Evolutionary conservation across 2,888 invertebrate species (phyloP).

Genomic region (Caenorhabditis angaria): DNA sequence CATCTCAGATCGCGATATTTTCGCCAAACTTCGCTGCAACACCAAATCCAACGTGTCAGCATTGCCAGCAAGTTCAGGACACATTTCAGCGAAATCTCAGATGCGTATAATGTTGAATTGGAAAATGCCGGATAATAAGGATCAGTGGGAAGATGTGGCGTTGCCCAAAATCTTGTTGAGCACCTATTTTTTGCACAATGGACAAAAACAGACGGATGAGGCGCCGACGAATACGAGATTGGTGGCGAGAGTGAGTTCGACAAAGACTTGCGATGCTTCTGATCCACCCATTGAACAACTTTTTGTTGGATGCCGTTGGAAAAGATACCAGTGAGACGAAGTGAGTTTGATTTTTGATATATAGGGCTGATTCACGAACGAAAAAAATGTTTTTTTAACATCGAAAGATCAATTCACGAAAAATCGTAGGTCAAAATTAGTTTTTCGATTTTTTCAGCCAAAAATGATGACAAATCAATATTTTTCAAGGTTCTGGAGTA

Average conservation of each 20-base stretch:
- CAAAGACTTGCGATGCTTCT: constrained; percentile 48
- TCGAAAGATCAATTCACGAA: too few relatives aligned
- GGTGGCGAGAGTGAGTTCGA: constrained; percentile 38
- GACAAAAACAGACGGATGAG: constrained; percentile 35
- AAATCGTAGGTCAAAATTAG: too few relatives aligned
- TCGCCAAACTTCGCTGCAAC: constrained; percentile 55
- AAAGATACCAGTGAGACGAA: constrained; percentile 15
- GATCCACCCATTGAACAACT: constrained; percentile 61
- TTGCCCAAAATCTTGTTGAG: constrained; percentile 56
- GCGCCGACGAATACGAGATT: constrained; percentile 46
- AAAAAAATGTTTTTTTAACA: too few relatives aligned
- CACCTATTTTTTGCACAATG: constrained; percentile 46
- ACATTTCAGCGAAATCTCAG: constrained; percentile 59
- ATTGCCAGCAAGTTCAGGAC: constrained; percentile 54
- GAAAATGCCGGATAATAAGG: constrained; percentile 45
- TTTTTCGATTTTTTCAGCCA: too few relatives aligned
- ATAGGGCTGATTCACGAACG: neutral
- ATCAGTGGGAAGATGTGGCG: constrained; percentile 50
- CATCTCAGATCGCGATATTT: constrained; percentile 61
- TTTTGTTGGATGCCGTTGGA: constrained; percentile 58
- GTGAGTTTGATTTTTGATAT: neutral
- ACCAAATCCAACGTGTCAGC: constrained; percentile 54
- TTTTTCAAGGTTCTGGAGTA: too few relatives aligned
- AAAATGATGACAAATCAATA: too few relatives aligned
- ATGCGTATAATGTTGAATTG: constrained; percentile 58